phyloP scores from a whole-genome alignment of 2,113 vertebrate genomes.

The Heterocephalus glaber region DNA sequence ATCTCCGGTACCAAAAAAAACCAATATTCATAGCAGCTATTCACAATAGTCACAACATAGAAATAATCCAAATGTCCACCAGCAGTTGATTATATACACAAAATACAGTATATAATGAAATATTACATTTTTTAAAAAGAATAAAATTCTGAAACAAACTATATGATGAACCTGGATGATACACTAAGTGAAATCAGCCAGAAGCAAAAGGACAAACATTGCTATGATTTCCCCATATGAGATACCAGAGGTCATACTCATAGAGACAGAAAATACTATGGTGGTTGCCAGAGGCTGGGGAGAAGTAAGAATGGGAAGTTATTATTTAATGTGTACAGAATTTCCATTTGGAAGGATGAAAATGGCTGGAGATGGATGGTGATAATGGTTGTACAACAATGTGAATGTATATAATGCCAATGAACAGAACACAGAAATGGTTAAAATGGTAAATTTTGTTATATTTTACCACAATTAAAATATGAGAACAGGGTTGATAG shows the following conservation, averaged over 20 bases:
- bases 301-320: background rate
- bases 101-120: background rate
- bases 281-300: background rate
- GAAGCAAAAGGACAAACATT: slow-evolving; percentile 16
- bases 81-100: background rate
- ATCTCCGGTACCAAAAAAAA: no score
- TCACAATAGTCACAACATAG: background rate
- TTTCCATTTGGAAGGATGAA: background rate
- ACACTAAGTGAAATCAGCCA: slow-evolving; percentile 3
- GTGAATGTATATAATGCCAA: background rate
- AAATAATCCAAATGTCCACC: background rate
- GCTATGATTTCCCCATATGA: background rate
- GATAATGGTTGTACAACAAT: background rate
- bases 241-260: background rate
- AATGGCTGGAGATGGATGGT: background rate
- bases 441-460: slow-evolving; percentile 31
- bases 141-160: background rate
- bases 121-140: background rate
- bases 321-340: background rate
- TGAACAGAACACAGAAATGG: background rate
- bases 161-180: background rate
- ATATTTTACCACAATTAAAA: slow-evolving; percentile 33
- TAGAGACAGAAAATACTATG: background rate
- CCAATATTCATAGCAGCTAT: background rate
- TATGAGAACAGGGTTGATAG: background rate